These are phyloP conservation scores for Phrynosoma blainvillii DNA, from an alignment of 2,113 vertebrate genomes.

Conservation along the genomic window DNA sequence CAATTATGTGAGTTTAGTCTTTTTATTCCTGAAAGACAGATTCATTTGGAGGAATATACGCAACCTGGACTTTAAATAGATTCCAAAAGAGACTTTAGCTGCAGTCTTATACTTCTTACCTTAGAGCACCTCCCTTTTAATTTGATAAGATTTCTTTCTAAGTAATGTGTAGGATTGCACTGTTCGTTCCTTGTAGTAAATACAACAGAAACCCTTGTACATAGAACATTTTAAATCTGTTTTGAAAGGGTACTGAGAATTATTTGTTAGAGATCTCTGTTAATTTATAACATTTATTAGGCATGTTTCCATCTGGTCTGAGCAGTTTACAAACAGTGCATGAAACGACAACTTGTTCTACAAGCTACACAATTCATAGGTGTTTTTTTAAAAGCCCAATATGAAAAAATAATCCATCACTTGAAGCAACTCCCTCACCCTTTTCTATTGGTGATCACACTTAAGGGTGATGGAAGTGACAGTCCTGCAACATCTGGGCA, in stretches of 20 bases:
- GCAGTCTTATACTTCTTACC: not conserved
- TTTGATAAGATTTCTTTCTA: not conserved
- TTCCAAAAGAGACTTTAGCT: not conserved
- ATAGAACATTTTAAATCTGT: not conserved
- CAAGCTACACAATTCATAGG: not conserved
- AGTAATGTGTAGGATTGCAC: not conserved
- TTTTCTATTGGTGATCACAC: no score
- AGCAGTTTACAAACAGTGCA: not conserved
- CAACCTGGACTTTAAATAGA: not conserved
- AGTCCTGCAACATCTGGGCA: no score
- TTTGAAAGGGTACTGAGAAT: not conserved
- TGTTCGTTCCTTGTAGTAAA: not conserved
- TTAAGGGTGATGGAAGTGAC: no score
- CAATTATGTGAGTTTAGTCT: constrained; percentile 30
- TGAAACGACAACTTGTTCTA: not conserved
- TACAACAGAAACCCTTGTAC: not conserved
- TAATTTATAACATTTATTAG: not conserved
- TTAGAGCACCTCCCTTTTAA: not conserved
- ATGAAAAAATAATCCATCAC: not conserved
- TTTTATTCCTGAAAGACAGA: constrained; percentile 1
- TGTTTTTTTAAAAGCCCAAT: not conserved
- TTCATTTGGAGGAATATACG: not conserved
- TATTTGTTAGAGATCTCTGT: not conserved
- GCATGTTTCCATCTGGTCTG: not conserved
- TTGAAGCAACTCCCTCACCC: no score